Evolutionary conservation across 2,113 vertebrate genomes (phyloP), one percentile per base, ranked within the genome.

Genomic region (Xenotilapia leptura): DNA sequence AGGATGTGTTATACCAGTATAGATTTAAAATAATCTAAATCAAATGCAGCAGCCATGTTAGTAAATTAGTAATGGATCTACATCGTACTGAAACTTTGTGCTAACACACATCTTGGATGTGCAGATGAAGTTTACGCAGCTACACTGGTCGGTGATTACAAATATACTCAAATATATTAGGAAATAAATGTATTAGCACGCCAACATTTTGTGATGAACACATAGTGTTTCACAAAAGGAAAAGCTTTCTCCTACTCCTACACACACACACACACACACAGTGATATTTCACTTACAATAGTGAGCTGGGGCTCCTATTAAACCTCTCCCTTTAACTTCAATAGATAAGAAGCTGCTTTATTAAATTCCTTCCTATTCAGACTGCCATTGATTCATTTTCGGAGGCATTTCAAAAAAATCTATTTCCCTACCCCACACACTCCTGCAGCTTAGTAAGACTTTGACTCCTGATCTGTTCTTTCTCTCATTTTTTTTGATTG

Each of bases 311-410:
- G 51, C 15, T 84, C 83, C 86, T 90, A 92, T 90, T 90, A 93
- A 90, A 86, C 42, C 82, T 86, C 85, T 83, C 86, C 53, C 92
- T 79, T 90, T 90, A 90, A 90, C 87, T 84, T 83, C 65, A 83
- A 14, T 60, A 83, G 91, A 93, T 93, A 92, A 94, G 84, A 88
- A 82, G 81, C 86, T 38, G 49, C 89, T 91, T 93, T 92, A 92
- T 92, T 92, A 91, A 93, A 95, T 91, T 86, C 89, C 85, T 86
- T 85, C 90, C 56, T 89, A 83, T 93, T 91, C 83, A 90, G 91
- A 80, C 85, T 80, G 65, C 89, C 85, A 92, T 92, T 91, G 91
- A 94, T 95, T 94, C 81, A 88, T 93, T 88, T 91, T 83, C 62
- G 47, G 65, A 90, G 80, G 79, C 77, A 81, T 87, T 94, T 90